Percentiles rank a stretch among this genome's conserved stretches.
Conservation (phyloP, 2,113 vertebrate species). For the Alouatta palliata region DNA sequence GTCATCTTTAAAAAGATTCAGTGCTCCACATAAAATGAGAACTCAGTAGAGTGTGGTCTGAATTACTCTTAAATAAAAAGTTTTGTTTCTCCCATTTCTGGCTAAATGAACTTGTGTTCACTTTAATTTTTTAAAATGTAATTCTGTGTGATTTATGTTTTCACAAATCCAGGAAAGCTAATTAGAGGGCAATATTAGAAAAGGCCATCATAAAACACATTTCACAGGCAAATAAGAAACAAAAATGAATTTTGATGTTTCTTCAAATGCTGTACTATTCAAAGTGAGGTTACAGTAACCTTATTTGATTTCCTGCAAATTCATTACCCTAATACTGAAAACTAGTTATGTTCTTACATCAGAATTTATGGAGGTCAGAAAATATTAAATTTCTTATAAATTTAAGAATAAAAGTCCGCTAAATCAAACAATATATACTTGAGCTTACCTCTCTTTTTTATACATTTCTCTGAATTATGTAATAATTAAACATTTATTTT, state of each 20-base stretch:
- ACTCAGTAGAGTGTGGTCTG: background rate
- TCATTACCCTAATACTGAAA: conserved; percentile 59
- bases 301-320: conserved; percentile 68
- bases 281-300: conserved; percentile 30
- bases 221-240: conserved; percentile 68
- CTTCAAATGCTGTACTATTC: conserved; percentile 67
- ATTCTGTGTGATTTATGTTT: conserved; percentile 48
- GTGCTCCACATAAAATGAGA: background rate
- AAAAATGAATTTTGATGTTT: conserved; percentile 53
- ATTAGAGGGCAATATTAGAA: conserved; percentile 70
- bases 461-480: background rate
- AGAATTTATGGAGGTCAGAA: conserved; percentile 54
- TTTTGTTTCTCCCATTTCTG: background rate
- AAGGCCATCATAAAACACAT: conserved; percentile 56
- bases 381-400: conserved; percentile 52
- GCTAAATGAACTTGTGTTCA: conserved; percentile 11
- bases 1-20: conserved; percentile 30
- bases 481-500: background rate
- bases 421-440: conserved; percentile 43
- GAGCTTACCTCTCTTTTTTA: conserved; percentile 25
- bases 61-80: conserved; percentile 23
- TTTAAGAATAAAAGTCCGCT: conserved; percentile 33
- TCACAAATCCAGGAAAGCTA: conserved; percentile 73
- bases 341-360: conserved; percentile 52
- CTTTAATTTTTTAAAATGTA: conserved; percentile 65